Percentiles rank a stretch among this genome's conserved stretches.
Evolutionary conservation across 2,797 vertebrate genomes (phyloP).

Genomic region (Danio choprae): DNA sequence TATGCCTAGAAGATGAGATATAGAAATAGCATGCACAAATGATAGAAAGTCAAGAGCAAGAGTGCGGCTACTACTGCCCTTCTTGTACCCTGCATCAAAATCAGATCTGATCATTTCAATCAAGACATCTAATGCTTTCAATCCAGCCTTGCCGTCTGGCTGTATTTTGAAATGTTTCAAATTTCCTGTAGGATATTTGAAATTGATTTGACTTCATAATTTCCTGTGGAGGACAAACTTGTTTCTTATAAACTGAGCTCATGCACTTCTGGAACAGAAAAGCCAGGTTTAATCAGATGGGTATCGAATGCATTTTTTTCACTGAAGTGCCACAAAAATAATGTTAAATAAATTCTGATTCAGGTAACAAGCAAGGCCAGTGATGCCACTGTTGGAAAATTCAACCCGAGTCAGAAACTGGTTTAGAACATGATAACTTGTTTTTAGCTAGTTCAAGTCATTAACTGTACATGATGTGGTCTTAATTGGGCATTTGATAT

Average conservation of each 20-base stretch:
- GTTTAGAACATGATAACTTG: background rate
- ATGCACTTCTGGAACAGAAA: background rate
- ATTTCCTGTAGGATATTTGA: slow-evolving; percentile 36
- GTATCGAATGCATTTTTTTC: background rate
- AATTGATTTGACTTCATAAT: slow-evolving; percentile 24
- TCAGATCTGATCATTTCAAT: slow-evolving; percentile 20
- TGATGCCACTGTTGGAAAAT: background rate
- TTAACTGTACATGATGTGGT: background rate
- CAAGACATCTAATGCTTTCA: slow-evolving; percentile 17
- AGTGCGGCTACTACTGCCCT: background rate
- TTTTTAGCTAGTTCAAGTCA: slow-evolving; percentile 1
- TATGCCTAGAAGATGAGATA: slow-evolving; percentile 17
- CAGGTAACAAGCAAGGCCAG: slow-evolving; percentile 11
- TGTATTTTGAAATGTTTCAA: slow-evolving; percentile 23
- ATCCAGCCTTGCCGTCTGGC: slow-evolving; percentile 5
- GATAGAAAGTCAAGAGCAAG: slow-evolving; percentile 14
- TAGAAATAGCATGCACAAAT: slow-evolving; percentile 48
- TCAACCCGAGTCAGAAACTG: background rate
- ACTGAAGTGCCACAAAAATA: background rate
- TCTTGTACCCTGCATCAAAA: slow-evolving; percentile 30
- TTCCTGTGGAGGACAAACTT: slow-evolving; percentile 26
- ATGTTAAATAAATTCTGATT: background rate
- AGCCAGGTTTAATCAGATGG: background rate
- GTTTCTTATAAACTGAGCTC: slow-evolving; percentile 1
- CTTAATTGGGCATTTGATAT: background rate